These are phyloP conservation scores for Ladona fulva DNA, from an alignment of 1,140 invertebrate species.

Conservation along the genomic window DNA sequence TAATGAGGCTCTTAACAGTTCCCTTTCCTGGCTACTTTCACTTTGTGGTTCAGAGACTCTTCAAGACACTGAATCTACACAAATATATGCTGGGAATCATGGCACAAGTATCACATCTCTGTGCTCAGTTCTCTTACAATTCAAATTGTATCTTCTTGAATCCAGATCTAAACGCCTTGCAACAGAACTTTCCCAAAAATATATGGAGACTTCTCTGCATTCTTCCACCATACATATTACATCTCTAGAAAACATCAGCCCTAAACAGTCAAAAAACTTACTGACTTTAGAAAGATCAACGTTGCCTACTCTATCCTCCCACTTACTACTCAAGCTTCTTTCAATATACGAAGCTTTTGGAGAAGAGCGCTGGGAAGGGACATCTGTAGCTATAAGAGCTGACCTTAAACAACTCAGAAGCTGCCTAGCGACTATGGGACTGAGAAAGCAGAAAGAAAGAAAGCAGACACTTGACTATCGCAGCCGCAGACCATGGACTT, in stretches of 20 bases:
- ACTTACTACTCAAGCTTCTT: neutral
- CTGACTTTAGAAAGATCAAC: neutral
- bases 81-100: no score
- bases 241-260: no score
- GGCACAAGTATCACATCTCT: neutral
- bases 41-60: neutral
- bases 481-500: neutral
- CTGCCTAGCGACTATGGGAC: neutral
- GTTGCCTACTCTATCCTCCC: neutral
- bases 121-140: neutral
- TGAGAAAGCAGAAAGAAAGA: neutral
- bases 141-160: neutral
- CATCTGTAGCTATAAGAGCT: neutral
- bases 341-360: neutral
- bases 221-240: neutral
- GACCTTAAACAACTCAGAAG: neutral
- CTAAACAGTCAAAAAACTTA: neutral
- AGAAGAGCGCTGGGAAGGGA: neutral
- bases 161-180: neutral
- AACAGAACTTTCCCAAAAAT: neutral
- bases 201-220: neutral
- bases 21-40: neutral
- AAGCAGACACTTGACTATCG: neutral
- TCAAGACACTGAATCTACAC: no score
- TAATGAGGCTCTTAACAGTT: conserved; percentile 12